Evolutionary conservation across 2,888 invertebrate genomes (phyloP), one percentile per base, ranked within the genome.

Genomic region (Leistus spinibarbis): DNA sequence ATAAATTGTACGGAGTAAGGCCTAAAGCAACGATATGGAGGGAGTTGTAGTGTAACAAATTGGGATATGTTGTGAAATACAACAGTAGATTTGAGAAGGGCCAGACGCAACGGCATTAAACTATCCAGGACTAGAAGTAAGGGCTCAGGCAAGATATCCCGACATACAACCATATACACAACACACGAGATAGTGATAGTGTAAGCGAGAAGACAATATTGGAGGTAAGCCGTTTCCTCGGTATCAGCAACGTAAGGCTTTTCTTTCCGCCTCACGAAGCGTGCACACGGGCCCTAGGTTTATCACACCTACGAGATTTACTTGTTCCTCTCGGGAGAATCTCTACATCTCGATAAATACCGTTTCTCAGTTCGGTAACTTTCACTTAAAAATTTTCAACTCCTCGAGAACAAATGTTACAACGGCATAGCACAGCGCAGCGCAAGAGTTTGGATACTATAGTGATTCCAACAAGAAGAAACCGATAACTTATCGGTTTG

Each of bases 401-500:
- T 73, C 67, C 24, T 53, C 17, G 17, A 13, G 27, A 64, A 73
- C 73, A 73, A 73, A 57, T 73, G 73, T 67, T 73, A 22, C 67
- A 23, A 17, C 22, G 54, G 56, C 40, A 13, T 13, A 40, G 40
- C 40, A 13, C 40, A 40, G 40, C 40, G 40, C 40, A 40, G 24
- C 24, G 24, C 24, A 24, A 24, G 24, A 40, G 10, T 40, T 40
- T 13, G 40, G 40, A 40, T 40, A 40, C 40, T 40, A 40, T 40
- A 40, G 40, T 40, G 57, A 60, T 22, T 53, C 56, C 23, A 57
- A 73, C 67, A 73, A 40, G 40, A 40, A 40, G 40, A 73, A 73
- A 67, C 53, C 73, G 73, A 73, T 73, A 73, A 73, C 53, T 73
- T 73, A 73, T 73, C 73, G 73, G 73, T 40, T 40, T 40, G 40